Percentiles rank a stretch among this genome's conserved stretches.
These are phyloP conservation scores for Aromia moschata DNA, from an alignment of 2,888 invertebrate species.

Conservation along the genomic window DNA sequence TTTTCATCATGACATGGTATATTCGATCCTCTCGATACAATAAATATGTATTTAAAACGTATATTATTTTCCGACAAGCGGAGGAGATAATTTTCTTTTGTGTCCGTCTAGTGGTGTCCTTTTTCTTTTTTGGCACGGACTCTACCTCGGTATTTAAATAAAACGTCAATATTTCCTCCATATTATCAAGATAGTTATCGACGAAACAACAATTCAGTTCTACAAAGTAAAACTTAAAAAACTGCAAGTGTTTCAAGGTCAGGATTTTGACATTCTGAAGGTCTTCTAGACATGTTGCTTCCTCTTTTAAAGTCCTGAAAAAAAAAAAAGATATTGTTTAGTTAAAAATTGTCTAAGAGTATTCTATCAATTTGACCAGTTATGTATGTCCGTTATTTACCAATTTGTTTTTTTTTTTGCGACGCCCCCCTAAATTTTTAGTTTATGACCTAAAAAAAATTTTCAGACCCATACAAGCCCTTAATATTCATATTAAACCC, in stretches of 20 bases:
- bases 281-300: conserved; percentile 41
- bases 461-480: too few species aligned
- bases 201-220: conserved; percentile 38
- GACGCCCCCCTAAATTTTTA: too few species aligned
- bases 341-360: too few species aligned
- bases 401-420: too few species aligned
- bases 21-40: conserved; percentile 44
- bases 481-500: too few species aligned
- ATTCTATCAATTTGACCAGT: too few species aligned
- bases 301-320: conserved; percentile 45
- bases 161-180: conserved; percentile 49
- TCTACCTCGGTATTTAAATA: conserved; percentile 48
- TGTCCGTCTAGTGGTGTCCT: conserved; percentile 30
- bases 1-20: conserved; percentile 50
- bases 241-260: conserved; percentile 43
- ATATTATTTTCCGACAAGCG: conserved; percentile 39
- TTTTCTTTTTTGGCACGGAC: conserved; percentile 37
- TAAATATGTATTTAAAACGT: conserved; percentile 43
- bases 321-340: too few species aligned
- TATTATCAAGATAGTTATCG: conserved; percentile 47
- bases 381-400: too few species aligned
- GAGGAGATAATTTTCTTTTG: conserved; percentile 33
- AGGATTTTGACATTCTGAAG: conserved; percentile 37
- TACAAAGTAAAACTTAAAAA: conserved; percentile 44
- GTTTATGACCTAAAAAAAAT: too few species aligned